phyloP scores from a whole-genome alignment of 2,113 vertebrate genomes.

The Chionodraco myersi region DNA sequence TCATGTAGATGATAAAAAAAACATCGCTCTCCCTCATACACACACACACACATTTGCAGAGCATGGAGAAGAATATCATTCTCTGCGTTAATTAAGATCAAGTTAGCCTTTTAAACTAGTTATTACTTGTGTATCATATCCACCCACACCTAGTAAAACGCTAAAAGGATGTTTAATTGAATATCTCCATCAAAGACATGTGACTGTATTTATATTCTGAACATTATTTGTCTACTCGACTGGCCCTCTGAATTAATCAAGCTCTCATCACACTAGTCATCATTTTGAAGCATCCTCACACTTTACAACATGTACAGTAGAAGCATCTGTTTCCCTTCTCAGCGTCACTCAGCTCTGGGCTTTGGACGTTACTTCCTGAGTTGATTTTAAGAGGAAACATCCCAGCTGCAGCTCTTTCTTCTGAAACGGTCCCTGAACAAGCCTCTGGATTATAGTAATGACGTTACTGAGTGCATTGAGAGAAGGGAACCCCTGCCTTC shows the following conservation, averaged over 20 bases:
- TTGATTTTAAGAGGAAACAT: constrained; percentile 49
- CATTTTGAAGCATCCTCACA: constrained; percentile 47
- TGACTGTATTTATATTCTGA: constrained; percentile 9
- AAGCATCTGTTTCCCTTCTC: constrained; percentile 36
- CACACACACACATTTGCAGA: constrained; percentile 9
- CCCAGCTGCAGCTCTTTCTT: constrained; percentile 62
- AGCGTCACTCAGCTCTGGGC: background rate
- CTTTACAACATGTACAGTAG: constrained; percentile 15
- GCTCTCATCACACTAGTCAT: constrained; percentile 24
- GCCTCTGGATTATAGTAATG: constrained; percentile 59
- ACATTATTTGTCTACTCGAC: background rate
- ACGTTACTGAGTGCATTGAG: constrained; percentile 56
- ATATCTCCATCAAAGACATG: background rate
- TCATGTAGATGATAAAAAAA: constrained; percentile 50
- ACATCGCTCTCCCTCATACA: background rate
- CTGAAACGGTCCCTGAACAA: constrained; percentile 56
- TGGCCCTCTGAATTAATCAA: constrained; percentile 25
- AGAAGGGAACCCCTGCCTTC: constrained; percentile 69
- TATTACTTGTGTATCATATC: constrained; percentile 4
- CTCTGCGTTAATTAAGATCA: constrained; percentile 21
- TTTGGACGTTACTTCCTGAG: constrained; percentile 40
- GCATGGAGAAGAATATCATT: background rate
- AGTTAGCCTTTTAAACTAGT: background rate
- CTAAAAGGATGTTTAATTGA: background rate
- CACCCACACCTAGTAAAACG: background rate